These are phyloP conservation scores for Callipepla californica DNA, from an alignment of 2,113 vertebrate species.

Conservation along the genomic window DNA sequence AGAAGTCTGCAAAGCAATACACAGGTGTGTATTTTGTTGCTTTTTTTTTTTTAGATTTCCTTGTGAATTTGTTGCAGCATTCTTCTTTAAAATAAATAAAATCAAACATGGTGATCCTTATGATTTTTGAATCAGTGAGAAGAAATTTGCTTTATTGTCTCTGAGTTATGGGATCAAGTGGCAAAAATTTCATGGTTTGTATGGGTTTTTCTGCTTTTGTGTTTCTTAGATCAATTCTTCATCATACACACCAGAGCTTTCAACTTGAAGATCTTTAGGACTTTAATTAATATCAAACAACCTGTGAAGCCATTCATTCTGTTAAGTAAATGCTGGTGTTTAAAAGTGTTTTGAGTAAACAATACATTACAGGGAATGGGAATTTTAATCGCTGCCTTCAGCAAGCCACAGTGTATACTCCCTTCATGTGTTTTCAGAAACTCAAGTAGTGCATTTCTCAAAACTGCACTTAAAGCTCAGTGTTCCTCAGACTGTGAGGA, in stretches of 20 bases:
- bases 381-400: not conserved
- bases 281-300: not conserved
- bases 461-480: not conserved
- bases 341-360: not conserved
- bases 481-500: not conserved
- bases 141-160: not conserved
- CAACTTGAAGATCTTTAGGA: not conserved
- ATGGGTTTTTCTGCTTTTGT: not conserved
- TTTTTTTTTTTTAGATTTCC: not conserved
- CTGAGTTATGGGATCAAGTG: not conserved
- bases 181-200: not conserved
- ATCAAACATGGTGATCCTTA: not conserved
- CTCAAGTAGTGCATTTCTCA: not conserved
- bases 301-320: not conserved
- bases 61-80: not conserved
- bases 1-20: slow-evolving; percentile 88
- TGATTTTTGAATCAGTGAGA: not conserved
- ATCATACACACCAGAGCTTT: not conserved
- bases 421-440: not conserved
- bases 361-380: not conserved
- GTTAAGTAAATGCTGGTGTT: not conserved
- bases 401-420: not conserved
- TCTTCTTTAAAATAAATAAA: not conserved
- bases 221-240: not conserved
- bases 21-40: slow-evolving; percentile 81